Conservation (phyloP, 2,113 vertebrate genomes). For the Prietella phreatophila region DNA sequence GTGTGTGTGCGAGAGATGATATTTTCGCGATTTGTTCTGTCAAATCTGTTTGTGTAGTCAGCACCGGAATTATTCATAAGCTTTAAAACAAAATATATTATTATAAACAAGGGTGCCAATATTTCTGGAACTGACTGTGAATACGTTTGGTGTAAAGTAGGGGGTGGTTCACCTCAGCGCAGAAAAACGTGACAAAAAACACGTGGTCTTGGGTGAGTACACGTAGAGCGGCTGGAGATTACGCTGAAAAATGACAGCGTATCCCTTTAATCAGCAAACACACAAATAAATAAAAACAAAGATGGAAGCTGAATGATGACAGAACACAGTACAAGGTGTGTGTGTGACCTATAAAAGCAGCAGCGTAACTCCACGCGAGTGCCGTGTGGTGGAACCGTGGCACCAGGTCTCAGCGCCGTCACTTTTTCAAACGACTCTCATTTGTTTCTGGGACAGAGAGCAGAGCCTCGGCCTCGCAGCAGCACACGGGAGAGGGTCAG, state of each 20-base stretch:
- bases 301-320: background rate
- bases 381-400: slow-evolving; percentile 23
- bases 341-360: slow-evolving; percentile 31
- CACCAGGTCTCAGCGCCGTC: slow-evolving; percentile 26
- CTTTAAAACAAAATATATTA: too few species aligned
- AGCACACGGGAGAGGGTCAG: slow-evolving; percentile 26
- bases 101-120: background rate
- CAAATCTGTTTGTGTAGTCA: background rate
- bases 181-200: too few species aligned
- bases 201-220: too few species aligned
- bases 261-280: background rate
- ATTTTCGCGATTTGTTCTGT: background rate
- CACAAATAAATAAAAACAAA: background rate
- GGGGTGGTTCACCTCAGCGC: too few species aligned
- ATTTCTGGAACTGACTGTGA: background rate
- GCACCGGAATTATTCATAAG: background rate
- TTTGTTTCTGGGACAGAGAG: slow-evolving; percentile 33
- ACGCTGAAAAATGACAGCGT: background rate
- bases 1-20: background rate
- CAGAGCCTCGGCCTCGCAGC: slow-evolving; percentile 10
- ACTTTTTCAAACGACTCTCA: slow-evolving; percentile 42
- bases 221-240: background rate
- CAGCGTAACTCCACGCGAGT: slow-evolving; percentile 28
- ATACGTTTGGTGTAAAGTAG: too few species aligned
- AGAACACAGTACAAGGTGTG: background rate